phyloP scores from a whole-genome alignment of 2,113 vertebrate species.

The Cochlearius cochlearius region DNA sequence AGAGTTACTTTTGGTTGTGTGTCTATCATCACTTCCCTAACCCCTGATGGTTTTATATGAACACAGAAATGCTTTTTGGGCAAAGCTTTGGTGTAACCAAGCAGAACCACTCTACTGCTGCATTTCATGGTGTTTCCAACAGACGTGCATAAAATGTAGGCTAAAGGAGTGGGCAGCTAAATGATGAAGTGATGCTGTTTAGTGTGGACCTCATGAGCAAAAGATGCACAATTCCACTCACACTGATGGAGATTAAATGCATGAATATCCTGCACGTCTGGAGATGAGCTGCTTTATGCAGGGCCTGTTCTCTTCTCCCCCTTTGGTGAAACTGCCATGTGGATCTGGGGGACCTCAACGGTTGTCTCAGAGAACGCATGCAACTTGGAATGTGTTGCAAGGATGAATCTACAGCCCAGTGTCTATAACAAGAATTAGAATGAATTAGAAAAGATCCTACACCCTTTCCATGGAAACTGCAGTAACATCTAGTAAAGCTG shows the following conservation, averaged over 20 bases:
- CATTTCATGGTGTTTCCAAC: not conserved
- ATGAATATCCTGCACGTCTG: not conserved
- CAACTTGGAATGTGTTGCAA: not conserved
- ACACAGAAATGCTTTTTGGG: not conserved
- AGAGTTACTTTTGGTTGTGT: not conserved
- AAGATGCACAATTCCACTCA: not conserved
- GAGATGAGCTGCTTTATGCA: not conserved
- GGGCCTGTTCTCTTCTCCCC: not conserved
- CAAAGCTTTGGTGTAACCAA: not conserved
- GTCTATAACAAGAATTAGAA: not conserved
- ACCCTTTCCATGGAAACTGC: not conserved
- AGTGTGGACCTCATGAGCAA: not conserved
- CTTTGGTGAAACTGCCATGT: not conserved
- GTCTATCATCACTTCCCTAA: not conserved
- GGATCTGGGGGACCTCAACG: not conserved
- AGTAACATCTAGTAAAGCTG: not conserved
- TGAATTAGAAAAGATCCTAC: not conserved
- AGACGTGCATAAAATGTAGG: not conserved
- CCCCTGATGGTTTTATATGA: not conserved
- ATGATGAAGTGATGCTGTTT: not conserved
- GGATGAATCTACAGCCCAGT: not conserved
- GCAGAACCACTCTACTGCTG: not conserved
- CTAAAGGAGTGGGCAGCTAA: not conserved
- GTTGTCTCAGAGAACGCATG: not conserved
- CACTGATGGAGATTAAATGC: not conserved